A percentile compares a stretch with the other conserved stretches of the same genome.
Conservation (phyloP, 2,888 invertebrate species). For the Venustoraphidia nigricollis region DNA sequence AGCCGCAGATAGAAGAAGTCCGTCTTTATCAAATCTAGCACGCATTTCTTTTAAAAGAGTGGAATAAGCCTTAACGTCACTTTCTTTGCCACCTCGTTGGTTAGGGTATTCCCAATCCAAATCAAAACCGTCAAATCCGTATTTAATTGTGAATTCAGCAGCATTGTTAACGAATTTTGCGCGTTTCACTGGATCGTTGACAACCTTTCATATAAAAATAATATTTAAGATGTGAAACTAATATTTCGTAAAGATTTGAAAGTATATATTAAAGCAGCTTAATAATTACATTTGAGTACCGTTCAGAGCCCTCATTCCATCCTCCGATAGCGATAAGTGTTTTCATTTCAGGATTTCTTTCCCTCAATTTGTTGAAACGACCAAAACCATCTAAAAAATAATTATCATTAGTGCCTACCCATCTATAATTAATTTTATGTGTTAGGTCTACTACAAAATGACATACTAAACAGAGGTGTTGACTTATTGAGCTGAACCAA, state of each 20-base stretch:
- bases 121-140: conserved; percentile 56
- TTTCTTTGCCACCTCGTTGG: conserved; percentile 32
- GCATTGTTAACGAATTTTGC: conserved; percentile 39
- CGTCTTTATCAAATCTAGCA: conserved; percentile 33
- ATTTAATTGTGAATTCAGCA: conserved; percentile 32
- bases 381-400: conserved; percentile 32
- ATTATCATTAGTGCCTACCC: background rate
- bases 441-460: too few relatives aligned
- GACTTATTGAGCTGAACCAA: background rate
- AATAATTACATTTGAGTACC: background rate
- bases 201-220: conserved; percentile 22
- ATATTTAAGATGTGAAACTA: background rate
- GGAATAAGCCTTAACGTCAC: conserved; percentile 35
- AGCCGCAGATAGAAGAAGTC: conserved; percentile 39
- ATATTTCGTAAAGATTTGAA: too few relatives aligned
- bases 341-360: conserved; percentile 33
- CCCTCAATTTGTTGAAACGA: conserved; percentile 36
- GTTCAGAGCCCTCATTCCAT: conserved; percentile 35
- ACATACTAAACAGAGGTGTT: too few relatives aligned
- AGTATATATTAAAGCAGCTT: too few relatives aligned
- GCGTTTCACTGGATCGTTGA: conserved; percentile 27
- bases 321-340: conserved; percentile 48
- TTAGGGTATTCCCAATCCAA: conserved; percentile 60
- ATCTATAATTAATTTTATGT: background rate
- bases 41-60: conserved; percentile 37